phyloP scores from a whole-genome alignment of 2,888 invertebrate genomes.

The Endotricha flammealis region DNA sequence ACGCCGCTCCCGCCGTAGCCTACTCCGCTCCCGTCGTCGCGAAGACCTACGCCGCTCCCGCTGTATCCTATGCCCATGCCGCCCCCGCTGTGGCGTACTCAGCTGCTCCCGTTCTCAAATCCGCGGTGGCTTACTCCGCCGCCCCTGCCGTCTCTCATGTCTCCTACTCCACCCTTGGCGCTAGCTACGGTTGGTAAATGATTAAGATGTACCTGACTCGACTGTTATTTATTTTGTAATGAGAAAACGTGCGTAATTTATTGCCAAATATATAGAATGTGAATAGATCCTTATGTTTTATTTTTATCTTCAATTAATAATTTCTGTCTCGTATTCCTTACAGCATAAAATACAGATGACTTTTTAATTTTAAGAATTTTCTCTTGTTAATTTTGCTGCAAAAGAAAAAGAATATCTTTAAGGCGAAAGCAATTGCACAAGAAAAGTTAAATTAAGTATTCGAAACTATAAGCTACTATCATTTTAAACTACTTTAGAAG shows the following conservation, averaged over 20 bases:
- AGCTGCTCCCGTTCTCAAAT: conserved; percentile 31
- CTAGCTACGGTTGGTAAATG: conserved; percentile 60
- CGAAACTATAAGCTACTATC: no score
- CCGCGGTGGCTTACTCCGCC: conserved; percentile 70
- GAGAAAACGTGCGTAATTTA: conserved; percentile 4
- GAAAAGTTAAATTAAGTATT: no score
- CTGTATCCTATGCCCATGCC: conserved; percentile 25
- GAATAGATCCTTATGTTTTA: not conserved
- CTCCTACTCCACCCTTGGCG: conserved; percentile 79
- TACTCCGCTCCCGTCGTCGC: conserved; percentile 51
- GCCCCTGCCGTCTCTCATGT: conserved; percentile 81
- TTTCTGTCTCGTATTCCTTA: no score
- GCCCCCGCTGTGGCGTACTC: conserved; percentile 49
- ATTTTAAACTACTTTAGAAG: no score
- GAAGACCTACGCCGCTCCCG: conserved; percentile 32
- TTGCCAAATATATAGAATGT: conserved; percentile 5
- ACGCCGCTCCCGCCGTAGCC: conserved; percentile 24
- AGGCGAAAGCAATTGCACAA: no score
- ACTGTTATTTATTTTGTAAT: conserved; percentile 12
- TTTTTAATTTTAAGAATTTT: no score
- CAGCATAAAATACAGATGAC: no score
- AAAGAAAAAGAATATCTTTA: no score
- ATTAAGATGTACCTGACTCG: not conserved
- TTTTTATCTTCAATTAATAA: no score
- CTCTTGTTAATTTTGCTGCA: no score